These are phyloP conservation scores for Oostethus manadensis DNA, from an alignment of 2,113 vertebrate species.

Conservation along the genomic window DNA sequence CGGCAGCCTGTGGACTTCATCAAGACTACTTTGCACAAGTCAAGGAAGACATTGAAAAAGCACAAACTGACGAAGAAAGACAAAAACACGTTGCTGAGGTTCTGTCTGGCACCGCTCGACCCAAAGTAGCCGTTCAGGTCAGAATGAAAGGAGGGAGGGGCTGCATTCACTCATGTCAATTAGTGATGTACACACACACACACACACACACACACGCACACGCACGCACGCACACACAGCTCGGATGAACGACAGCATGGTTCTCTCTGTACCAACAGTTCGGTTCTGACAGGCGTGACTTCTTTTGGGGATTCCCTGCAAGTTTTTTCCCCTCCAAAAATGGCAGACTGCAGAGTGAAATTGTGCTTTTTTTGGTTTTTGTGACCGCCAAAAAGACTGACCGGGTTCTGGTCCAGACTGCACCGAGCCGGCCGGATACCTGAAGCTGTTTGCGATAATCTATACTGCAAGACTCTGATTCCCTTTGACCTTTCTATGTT, in stretches of 20 bases:
- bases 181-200: neutral
- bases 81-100: slow-evolving; percentile 9
- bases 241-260: too few relatives aligned
- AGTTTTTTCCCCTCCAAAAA: too few relatives aligned
- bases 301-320: too few relatives aligned
- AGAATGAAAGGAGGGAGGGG: slow-evolving; percentile 32
- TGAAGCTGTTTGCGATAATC: slow-evolving; percentile 41
- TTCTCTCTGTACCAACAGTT: too few relatives aligned
- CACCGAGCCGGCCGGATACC: slow-evolving; percentile 26
- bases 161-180: neutral
- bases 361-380: too few relatives aligned
- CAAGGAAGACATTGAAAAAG: slow-evolving; percentile 35
- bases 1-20: slow-evolving; percentile 21
- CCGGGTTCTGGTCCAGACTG: too few relatives aligned
- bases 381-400: too few relatives aligned
- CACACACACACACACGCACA: neutral
- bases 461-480: slow-evolving; percentile 47
- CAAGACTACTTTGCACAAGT: slow-evolving; percentile 41
- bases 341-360: too few relatives aligned
- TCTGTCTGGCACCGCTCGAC: slow-evolving; percentile 9
- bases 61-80: slow-evolving; percentile 39
- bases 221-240: too few relatives aligned
- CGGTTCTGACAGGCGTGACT: too few relatives aligned
- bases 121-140: slow-evolving; percentile 39
- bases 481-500: slow-evolving; percentile 62